A percentile compares a stretch with the other conserved stretches of the same genome.
phyloP scores from a whole-genome alignment of 2,797 vertebrate genomes.

The Anolis apletophallus region DNA sequence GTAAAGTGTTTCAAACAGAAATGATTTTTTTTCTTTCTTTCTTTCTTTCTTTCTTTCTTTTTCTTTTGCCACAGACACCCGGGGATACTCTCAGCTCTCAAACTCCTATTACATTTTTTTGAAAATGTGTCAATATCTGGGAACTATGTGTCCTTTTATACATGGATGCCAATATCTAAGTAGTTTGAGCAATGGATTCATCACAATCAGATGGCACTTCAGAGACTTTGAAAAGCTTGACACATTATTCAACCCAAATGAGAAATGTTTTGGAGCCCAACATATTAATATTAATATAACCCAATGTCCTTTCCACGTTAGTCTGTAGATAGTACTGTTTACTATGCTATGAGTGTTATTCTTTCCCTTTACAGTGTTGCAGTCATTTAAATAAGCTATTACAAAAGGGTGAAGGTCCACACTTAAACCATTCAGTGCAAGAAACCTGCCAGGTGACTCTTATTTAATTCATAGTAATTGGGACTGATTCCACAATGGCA shows the following conservation, averaged over 20 bases:
- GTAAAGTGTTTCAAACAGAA: constrained; percentile 1
- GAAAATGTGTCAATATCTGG: constrained; percentile 45
- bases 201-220: constrained; percentile 26
- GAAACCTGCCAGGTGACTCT: background rate
- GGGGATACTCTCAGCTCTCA: constrained; percentile 10
- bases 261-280: constrained; percentile 38
- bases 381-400: constrained; percentile 15
- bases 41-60: constrained; percentile 40
- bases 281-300: constrained; percentile 56
- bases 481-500: background rate
- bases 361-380: constrained; percentile 17
- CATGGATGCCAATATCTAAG: constrained; percentile 33
- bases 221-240: constrained; percentile 29
- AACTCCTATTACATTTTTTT: constrained; percentile 22
- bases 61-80: constrained; percentile 30
- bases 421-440: background rate
- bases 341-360: constrained; percentile 16
- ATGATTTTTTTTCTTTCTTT: background rate
- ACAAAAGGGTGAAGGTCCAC: background rate
- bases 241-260: constrained; percentile 43
- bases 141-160: constrained; percentile 30
- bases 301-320: constrained; percentile 38
- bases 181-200: constrained; percentile 45
- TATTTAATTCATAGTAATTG: constrained; percentile 6
- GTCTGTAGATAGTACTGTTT: constrained; percentile 32